Percentiles rank a stretch among this genome's conserved stretches.
These are phyloP conservation scores for Parnassius orleans DNA, from an alignment of 2,888 invertebrate genomes.

Conservation along the genomic window DNA sequence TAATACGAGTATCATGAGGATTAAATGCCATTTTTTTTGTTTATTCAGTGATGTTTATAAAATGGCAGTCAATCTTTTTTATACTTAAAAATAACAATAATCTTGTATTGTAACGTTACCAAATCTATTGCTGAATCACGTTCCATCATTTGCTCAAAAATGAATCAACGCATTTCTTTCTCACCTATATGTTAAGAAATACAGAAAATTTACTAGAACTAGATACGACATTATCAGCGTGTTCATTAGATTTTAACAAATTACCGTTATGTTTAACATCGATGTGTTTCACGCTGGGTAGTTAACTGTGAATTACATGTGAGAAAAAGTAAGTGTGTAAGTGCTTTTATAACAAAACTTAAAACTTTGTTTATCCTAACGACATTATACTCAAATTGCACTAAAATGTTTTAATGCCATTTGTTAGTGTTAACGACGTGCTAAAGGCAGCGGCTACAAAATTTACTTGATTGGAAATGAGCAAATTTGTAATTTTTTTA, in stretches of 20 bases:
- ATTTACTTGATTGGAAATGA: conserved; percentile 39
- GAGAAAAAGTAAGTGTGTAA: conserved; percentile 16
- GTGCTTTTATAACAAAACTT: conserved; percentile 24
- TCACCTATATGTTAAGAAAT: conserved; percentile 27
- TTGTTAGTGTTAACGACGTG: conserved; percentile 65
- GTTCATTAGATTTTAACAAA: conserved; percentile 21
- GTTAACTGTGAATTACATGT: conserved; percentile 22
- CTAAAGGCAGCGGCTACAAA: conserved; percentile 56
- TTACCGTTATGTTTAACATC: conserved; percentile 20
- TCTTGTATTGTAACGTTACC: not conserved
- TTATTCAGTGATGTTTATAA: too few relatives aligned
- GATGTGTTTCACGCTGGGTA: conserved; percentile 20
- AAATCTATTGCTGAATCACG: conserved; percentile 26
- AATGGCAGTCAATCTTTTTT: too few relatives aligned
- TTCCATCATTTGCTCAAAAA: conserved; percentile 24
- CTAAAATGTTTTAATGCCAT: conserved; percentile 61
- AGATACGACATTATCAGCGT: conserved; percentile 10
- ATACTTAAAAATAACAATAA: too few relatives aligned
- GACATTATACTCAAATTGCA: conserved; percentile 37
- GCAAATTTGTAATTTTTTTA: conserved; percentile 9
- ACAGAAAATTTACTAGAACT: conserved; percentile 14
- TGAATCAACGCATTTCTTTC: conserved; percentile 27
- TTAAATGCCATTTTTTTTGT: too few relatives aligned
- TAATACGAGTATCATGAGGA: too few relatives aligned
- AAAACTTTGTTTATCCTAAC: conserved; percentile 18